Percentiles rank a stretch among this genome's conserved stretches.
Conservation (phyloP, 2,797 vertebrate species). For the Pelochelys cantorii region DNA sequence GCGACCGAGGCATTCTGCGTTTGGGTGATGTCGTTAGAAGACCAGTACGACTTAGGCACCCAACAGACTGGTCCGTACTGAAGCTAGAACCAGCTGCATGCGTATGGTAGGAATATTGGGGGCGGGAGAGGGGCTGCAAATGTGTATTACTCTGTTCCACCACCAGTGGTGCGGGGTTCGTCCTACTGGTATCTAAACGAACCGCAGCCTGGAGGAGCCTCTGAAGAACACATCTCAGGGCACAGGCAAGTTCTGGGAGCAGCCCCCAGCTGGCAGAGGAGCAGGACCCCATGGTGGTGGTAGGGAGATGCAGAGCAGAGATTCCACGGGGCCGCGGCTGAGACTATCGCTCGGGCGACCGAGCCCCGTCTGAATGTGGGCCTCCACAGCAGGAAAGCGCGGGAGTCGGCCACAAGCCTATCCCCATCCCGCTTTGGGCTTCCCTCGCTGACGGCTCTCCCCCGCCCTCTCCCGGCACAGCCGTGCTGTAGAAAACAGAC, state of each 20-base stretch:
- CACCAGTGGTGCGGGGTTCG: background rate
- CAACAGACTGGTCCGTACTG: background rate
- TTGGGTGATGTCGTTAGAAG: background rate
- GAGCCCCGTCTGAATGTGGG: background rate
- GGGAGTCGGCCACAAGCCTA: background rate
- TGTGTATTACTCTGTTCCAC: background rate
- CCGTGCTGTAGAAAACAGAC: background rate
- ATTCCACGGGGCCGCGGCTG: background rate
- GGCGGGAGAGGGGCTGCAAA: background rate
- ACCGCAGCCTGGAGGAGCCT: background rate
- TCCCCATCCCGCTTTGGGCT: background rate
- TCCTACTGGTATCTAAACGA: background rate
- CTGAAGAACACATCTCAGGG: background rate
- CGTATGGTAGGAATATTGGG: no score
- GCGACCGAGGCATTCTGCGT: background rate
- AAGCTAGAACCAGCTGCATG: background rate
- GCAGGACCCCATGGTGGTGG: background rate
- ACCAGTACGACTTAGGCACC: background rate
- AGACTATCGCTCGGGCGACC: background rate
- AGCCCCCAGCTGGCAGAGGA: background rate
- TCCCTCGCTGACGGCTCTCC: background rate
- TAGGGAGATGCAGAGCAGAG: background rate
- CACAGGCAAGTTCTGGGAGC: background rate
- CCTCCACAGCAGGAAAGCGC: background rate
- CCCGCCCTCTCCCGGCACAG: background rate